phyloP scores from a whole-genome alignment of 2,113 vertebrate genomes.

The Scartelaos histophorus region DNA sequence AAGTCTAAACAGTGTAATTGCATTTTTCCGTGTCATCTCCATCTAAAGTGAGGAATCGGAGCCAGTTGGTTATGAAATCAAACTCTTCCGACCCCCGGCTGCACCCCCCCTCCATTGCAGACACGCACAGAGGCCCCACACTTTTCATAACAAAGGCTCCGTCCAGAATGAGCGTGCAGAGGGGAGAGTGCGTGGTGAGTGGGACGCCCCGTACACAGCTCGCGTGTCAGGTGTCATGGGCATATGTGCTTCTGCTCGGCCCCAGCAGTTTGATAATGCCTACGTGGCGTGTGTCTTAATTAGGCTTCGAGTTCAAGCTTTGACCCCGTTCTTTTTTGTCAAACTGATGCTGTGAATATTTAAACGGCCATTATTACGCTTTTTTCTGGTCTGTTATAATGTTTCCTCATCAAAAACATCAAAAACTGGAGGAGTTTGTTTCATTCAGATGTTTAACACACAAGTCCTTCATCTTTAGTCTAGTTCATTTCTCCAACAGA shows the following conservation, averaged over 20 bases:
- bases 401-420: too few relatives aligned
- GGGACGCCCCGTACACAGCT: conserved; percentile 48
- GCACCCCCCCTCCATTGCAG: not conserved
- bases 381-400: too few relatives aligned
- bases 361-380: not conserved
- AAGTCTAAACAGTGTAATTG: not conserved
- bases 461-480: too few relatives aligned
- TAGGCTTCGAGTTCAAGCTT: conserved; percentile 18
- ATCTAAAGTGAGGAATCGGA: conserved; percentile 21
- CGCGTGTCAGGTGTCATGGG: conserved; percentile 75
- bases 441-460: too few relatives aligned
- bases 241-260: conserved; percentile 66
- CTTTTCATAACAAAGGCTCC: conserved; percentile 76
- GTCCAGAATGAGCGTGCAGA: conserved; percentile 61
- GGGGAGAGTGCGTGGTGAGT: conserved; percentile 47
- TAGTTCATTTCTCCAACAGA: too few relatives aligned
- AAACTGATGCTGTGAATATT: not conserved
- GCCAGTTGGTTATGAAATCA: conserved; percentile 28
- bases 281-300: conserved; percentile 22
- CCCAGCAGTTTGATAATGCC: conserved; percentile 14
- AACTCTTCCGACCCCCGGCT: conserved; percentile 18
- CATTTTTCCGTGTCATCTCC: not conserved
- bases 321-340: conserved; percentile 7
- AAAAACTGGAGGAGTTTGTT: too few relatives aligned
- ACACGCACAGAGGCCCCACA: conserved; percentile 50